Base-by-base conservation (phyloP, 2,797 vertebrate species). In the Enteromius unitaeniatus region DNA sequence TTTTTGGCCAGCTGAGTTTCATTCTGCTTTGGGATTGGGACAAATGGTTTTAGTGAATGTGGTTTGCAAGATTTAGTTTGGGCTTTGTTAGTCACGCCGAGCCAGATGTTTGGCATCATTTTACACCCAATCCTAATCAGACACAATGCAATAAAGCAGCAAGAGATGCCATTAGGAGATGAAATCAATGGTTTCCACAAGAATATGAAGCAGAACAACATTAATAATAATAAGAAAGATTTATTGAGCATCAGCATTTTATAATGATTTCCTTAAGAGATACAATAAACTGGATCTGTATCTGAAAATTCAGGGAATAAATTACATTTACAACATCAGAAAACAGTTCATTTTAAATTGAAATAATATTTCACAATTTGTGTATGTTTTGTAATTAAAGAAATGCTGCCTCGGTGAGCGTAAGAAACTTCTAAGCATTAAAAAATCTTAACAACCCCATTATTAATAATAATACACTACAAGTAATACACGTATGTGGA, bases 1-100 rank as follows among this genome's bases (percentile, higher is more conserved):
- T 8, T 75, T 37, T 55, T 37, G n/a, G 31, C 19, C n/a, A 3
- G 47, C 34, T 68, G 45, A 19, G 60, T 58, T 31, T 70, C 10
- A 31, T 60, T 81, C 37, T 70, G 10, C 11, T 60, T 17, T 31
- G 34, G 51, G 23, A 26, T 55, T n/a, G 2, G 34, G 37, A 42
- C 10, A 5, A 37, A 75, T n/a, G 37, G 49, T 26, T 69, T 53
- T 42, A 55, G n/a, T 58, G 3, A 80, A 53, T 55, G 31, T 45
- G 34, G n/a, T 23, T 69, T 19, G 65, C 21, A 23, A 23, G 73
- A 40, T 76, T 75, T 40, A 40, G 73, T 55, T 75, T 58, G 31
- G 51, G 31, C 73, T 58, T 23, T 19, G 34, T 76, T 37, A 76
- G n/a, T 76, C 49, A 37, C 9, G 4, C 17, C 31, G 17, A 68